These are phyloP conservation scores for Lochmaea capreae DNA, from an alignment of 2,888 invertebrate species.

Conservation along the genomic window DNA sequence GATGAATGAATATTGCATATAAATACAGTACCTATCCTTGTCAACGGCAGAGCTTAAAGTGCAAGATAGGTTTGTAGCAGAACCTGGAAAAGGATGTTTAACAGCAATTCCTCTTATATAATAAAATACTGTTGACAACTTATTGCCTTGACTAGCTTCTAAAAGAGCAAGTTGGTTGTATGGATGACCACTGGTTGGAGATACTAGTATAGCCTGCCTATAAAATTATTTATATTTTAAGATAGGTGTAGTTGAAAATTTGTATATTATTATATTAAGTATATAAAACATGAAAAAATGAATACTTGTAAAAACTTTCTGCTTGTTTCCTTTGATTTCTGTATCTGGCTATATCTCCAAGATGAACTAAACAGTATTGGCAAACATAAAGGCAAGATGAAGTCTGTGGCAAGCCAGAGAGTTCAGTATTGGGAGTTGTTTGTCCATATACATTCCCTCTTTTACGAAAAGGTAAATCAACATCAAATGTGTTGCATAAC, in stretches of 20 bases:
- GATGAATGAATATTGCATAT: neutral
- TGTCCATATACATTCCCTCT: conserved; percentile 62
- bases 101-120: conserved; percentile 87
- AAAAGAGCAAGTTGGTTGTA: conserved; percentile 90
- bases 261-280: neutral
- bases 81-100: conserved; percentile 87
- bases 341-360: conserved; percentile 89
- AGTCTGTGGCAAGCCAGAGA: conserved; percentile 68
- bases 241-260: neutral
- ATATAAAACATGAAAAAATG: conserved; percentile 14
- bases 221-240: conserved; percentile 24
- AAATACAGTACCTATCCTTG: conserved; percentile 62
- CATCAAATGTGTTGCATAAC: conserved; percentile 82
- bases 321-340: conserved; percentile 84
- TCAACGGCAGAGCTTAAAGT: conserved; percentile 73
- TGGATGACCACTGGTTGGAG: conserved; percentile 85
- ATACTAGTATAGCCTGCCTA: conserved; percentile 79
- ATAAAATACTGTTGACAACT: conserved; percentile 86
- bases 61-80: conserved; percentile 82
- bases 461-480: conserved; percentile 82
- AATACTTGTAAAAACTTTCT: conserved; percentile 82
- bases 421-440: conserved; percentile 54
- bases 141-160: conserved; percentile 83
- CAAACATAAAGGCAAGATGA: conserved; percentile 86
- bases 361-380: conserved; percentile 89